Evolutionary conservation across 2,113 vertebrate genomes (phyloP).

Genomic region (Dipodomys spectabilis): DNA sequence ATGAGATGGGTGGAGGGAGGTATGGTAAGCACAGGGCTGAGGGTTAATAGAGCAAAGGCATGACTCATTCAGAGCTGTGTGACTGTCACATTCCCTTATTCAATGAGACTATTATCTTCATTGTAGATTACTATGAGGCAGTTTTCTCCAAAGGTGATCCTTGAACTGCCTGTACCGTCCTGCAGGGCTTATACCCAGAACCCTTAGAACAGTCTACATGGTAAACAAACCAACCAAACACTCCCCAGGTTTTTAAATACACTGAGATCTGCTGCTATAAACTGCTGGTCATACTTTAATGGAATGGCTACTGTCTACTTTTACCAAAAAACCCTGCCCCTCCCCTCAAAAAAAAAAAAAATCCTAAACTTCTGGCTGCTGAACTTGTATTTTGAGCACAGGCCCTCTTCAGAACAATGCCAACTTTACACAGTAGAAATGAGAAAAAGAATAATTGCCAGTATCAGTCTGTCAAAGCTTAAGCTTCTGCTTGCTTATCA

Average conservation of each 20-base stretch:
- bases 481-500: constrained; percentile 6
- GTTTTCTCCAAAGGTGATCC: background rate
- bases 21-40: background rate
- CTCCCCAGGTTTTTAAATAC: background rate
- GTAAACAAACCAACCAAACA: background rate
- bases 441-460: background rate
- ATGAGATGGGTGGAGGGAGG: background rate
- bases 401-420: background rate
- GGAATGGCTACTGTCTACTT: background rate
- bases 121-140: background rate
- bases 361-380: background rate
- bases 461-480: background rate
- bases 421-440: background rate
- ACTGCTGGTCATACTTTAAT: background rate
- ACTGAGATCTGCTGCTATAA: background rate
- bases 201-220: background rate
- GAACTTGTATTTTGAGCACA: background rate
- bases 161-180: background rate
- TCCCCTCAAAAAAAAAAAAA: background rate
- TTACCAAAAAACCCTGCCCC: background rate
- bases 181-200: background rate
- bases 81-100: background rate
- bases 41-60: background rate
- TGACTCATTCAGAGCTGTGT: background rate
- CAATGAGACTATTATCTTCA: background rate